These are phyloP conservation scores for Eunapius fragilis DNA, from an alignment of 37 sponge, comb jelly and placozoan genomes.

Conservation along the genomic window DNA sequence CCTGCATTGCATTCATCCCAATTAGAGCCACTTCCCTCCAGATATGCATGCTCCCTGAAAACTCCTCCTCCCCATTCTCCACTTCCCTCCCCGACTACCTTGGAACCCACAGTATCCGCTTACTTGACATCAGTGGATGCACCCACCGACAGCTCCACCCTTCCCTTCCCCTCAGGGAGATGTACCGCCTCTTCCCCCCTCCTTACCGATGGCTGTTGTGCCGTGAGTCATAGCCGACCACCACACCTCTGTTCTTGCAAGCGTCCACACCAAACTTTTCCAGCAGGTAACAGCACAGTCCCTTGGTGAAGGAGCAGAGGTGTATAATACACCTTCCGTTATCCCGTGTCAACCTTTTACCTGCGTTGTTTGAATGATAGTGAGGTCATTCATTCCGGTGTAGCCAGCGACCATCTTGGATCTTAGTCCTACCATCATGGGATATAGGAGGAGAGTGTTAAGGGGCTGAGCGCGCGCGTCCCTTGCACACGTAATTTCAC, in stretches of 20 bases:
- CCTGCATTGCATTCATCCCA: slow-evolving; percentile 26
- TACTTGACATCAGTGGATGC: too few species aligned
- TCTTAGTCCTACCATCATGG: slow-evolving; percentile 67
- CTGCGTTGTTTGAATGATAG: slow-evolving; percentile 98
- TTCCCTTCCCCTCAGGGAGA: not conserved
- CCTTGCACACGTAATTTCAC: not conserved
- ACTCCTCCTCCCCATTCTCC: not conserved
- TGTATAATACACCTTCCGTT: too few species aligned
- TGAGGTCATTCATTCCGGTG: slow-evolving; percentile 94
- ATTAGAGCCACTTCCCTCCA: too few species aligned
- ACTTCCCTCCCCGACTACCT: not conserved
- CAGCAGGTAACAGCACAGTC: slow-evolving; percentile 63
- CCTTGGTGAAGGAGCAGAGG: too few species aligned
- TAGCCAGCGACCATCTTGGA: slow-evolving; percentile 97
- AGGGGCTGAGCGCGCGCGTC: too few species aligned
- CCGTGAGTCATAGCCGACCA: slow-evolving; percentile 95
- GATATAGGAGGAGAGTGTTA: too few species aligned
- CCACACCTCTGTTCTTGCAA: slow-evolving; percentile 81
- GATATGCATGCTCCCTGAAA: not conserved
- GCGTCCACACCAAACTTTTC: slow-evolving; percentile 57
- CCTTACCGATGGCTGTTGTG: slow-evolving; percentile 91
- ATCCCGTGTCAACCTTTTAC: slow-evolving; percentile 5
- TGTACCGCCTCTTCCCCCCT: not conserved
- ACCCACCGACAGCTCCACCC: too few species aligned
- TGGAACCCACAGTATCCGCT: too few species aligned